phyloP scores from a whole-genome alignment of 2,113 vertebrate species.

The Scopus umbretta region DNA sequence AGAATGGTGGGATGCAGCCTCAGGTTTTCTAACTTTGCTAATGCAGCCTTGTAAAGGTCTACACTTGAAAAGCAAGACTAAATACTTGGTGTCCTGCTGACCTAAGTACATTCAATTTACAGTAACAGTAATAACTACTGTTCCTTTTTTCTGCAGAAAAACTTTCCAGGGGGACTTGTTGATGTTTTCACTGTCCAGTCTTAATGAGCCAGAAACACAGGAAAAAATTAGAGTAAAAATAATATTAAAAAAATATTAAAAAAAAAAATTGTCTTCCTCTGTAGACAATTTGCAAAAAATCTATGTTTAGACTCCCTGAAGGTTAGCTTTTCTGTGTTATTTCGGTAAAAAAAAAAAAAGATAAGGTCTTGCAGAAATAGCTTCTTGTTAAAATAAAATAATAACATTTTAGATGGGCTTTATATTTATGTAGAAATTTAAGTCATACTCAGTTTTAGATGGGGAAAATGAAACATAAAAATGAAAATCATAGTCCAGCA shows the following conservation, averaged over 20 bases:
- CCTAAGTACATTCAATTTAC: neutral
- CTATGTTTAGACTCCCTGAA: neutral
- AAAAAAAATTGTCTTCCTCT: neutral
- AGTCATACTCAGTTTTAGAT: neutral
- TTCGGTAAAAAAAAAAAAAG: neutral
- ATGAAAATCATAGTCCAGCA: neutral
- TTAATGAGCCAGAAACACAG: neutral
- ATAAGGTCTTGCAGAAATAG: neutral
- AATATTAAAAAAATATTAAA: neutral
- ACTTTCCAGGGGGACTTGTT: neutral
- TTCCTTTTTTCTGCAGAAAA: neutral
- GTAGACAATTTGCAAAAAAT: neutral
- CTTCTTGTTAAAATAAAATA: neutral
- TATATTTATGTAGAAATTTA: neutral
- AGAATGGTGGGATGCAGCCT: neutral
- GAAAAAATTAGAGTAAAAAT: neutral
- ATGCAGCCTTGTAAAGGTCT: neutral
- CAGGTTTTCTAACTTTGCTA: neutral
- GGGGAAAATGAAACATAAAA: neutral
- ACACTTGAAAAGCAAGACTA: neutral
- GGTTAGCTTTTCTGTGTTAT: neutral
- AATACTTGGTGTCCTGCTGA: neutral
- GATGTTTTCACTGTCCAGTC: neutral
- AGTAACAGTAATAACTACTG: neutral
- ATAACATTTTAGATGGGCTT: neutral